A percentile compares a stretch with the other conserved stretches of the same genome.
Conservation (phyloP, 2,113 vertebrate species). For the Pithys albifrons region DNA sequence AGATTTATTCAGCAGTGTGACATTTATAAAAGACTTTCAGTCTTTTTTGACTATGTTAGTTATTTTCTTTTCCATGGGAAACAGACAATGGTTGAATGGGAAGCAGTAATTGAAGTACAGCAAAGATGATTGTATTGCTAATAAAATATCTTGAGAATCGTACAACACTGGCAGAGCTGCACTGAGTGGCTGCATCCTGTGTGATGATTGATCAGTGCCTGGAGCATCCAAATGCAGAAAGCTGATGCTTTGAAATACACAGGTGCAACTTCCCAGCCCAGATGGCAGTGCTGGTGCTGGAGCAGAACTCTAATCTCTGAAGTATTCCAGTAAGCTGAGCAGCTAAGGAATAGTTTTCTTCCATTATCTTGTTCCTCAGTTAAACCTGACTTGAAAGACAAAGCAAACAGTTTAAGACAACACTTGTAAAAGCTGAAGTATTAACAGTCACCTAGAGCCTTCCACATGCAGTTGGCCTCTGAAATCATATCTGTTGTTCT, state of each 20-base stretch:
- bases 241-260: neutral
- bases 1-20: slow-evolving; percentile 32
- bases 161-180: neutral
- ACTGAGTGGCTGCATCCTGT: neutral
- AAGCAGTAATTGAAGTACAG: neutral
- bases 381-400: slow-evolving; percentile 26
- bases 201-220: neutral
- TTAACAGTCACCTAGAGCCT: neutral
- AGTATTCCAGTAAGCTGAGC: neutral
- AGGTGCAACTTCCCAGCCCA: neutral
- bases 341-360: neutral
- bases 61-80: neutral
- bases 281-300: neutral
- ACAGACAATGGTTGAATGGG: neutral
- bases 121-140: neutral
- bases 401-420: slow-evolving; percentile 15
- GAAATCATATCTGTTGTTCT: neutral
- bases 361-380: neutral
- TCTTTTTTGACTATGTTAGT: neutral
- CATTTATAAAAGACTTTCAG: neutral
- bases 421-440: neutral
- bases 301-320: neutral
- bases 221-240: neutral
- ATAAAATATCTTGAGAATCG: neutral
- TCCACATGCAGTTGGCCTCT: neutral